Conservation (phyloP, 2,113 vertebrate species). For the Phaethornis superciliosus region DNA sequence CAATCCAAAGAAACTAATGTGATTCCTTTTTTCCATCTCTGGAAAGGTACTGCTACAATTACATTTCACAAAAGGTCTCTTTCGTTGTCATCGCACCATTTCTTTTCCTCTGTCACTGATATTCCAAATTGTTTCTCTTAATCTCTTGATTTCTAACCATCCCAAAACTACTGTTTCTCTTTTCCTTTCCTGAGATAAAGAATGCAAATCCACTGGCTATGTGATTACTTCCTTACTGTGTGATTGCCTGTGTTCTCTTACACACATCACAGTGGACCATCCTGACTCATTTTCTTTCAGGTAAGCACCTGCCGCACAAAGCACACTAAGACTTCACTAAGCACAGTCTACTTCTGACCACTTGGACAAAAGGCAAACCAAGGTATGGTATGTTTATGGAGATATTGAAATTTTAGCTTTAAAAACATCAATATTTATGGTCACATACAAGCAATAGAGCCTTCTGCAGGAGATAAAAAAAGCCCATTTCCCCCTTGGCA, state of each 20-base stretch:
- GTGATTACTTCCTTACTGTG: not conserved
- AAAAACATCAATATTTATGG: not conserved
- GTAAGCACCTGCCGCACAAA: not conserved
- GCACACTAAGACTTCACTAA: not conserved
- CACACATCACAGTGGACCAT: not conserved
- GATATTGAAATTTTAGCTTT: not conserved
- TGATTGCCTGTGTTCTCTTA: not conserved
- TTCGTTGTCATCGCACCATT: not conserved
- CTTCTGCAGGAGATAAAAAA: not conserved
- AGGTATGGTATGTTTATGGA: not conserved
- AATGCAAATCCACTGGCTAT: not conserved
- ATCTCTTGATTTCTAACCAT: not conserved
- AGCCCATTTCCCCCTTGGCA: not conserved
- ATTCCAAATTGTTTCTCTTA: not conserved
- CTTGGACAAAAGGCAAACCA: not conserved
- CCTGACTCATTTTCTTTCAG: not conserved
- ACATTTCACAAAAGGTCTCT: not conserved
- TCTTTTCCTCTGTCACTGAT: not conserved
- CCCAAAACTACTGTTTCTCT: not conserved
- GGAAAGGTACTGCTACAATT: not conserved
- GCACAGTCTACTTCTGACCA: not conserved
- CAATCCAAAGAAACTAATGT: not conserved
- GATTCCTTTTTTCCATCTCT: not conserved
- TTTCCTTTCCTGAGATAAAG: not conserved
- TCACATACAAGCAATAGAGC: not conserved